These are phyloP conservation scores for Ctenomys sociabilis DNA, from an alignment of 2,113 vertebrate species.

Conservation along the genomic window DNA sequence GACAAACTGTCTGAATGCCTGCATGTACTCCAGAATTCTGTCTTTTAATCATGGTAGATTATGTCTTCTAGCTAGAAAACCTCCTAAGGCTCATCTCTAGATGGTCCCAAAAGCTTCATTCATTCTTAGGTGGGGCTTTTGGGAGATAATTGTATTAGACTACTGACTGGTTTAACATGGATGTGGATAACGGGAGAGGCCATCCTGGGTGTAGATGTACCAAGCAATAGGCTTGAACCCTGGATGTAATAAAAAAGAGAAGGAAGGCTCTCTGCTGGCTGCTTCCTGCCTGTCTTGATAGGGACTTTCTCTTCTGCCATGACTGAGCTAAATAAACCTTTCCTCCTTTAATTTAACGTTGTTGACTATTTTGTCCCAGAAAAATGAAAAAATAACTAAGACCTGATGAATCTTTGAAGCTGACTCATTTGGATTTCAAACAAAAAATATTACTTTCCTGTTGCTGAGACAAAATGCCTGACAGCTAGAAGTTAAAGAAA, in stretches of 20 bases:
- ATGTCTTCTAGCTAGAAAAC: not conserved
- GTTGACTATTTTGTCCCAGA: not conserved
- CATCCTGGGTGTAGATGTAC: not conserved
- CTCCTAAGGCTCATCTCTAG: not conserved
- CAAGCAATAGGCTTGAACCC: not conserved
- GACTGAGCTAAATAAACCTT: not conserved
- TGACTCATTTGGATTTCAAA: conserved; percentile 16
- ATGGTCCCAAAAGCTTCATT: not conserved
- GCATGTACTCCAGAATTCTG: not conserved
- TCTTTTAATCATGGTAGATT: not conserved
- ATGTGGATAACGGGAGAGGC: not conserved
- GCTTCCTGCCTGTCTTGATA: not conserved
- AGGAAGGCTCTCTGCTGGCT: not conserved
- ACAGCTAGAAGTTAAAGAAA: not conserved
- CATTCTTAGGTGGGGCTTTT: not conserved
- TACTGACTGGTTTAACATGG: not conserved
- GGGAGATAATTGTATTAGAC: not conserved
- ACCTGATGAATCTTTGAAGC: conserved; percentile 8
- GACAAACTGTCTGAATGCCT: not conserved
- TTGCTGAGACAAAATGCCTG: not conserved
- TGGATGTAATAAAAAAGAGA: not conserved
- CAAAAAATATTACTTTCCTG: not conserved
- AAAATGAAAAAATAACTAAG: not conserved
- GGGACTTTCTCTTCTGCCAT: not conserved
- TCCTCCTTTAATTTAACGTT: not conserved